Percentiles rank a stretch among this genome's conserved stretches.
phyloP scores from a whole-genome alignment of 2,797 vertebrate species.

The Chrysocyon brachyurus region DNA sequence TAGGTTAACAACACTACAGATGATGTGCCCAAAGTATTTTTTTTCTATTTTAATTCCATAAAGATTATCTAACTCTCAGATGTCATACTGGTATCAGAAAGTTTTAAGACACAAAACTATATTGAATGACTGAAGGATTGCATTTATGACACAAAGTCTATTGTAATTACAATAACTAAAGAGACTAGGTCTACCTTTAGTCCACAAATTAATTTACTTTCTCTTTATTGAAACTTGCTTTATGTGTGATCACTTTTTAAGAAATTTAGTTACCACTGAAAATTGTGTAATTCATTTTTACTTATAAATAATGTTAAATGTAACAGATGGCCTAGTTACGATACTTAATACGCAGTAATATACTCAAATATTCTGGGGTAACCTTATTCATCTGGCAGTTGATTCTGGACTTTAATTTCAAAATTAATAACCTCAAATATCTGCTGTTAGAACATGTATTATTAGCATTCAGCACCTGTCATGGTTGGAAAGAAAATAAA shows the following conservation, averaged over 20 bases:
- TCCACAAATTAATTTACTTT: constrained; percentile 79
- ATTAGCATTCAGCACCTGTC: constrained; percentile 65
- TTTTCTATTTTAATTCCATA: background rate
- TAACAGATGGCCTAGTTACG: background rate
- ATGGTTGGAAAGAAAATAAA: constrained; percentile 63
- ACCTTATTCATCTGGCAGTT: constrained; percentile 27
- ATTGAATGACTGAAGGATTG: constrained; percentile 48
- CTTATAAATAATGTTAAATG: constrained; percentile 71
- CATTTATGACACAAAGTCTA: constrained; percentile 46
- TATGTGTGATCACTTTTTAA: constrained; percentile 65
- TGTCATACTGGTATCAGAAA: constrained; percentile 59
- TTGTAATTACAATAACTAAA: constrained; percentile 74
- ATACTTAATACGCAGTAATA: background rate
- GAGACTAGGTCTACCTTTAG: constrained; percentile 67
- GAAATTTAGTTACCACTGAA: constrained; percentile 57
- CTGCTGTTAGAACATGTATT: background rate
- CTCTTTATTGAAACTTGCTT: constrained; percentile 79
- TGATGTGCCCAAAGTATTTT: constrained; percentile 42
- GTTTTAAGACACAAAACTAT: constrained; percentile 42
- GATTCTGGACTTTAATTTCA: background rate
- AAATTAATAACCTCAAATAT: constrained; percentile 17
- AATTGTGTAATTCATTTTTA: constrained; percentile 44
- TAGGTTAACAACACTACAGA: background rate
- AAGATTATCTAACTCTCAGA: background rate
- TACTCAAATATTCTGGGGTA: constrained; percentile 46